Percentiles rank a stretch among this genome's conserved stretches.
Conservation (phyloP, 2,797 vertebrate species). For the Scarus forsteni region DNA sequence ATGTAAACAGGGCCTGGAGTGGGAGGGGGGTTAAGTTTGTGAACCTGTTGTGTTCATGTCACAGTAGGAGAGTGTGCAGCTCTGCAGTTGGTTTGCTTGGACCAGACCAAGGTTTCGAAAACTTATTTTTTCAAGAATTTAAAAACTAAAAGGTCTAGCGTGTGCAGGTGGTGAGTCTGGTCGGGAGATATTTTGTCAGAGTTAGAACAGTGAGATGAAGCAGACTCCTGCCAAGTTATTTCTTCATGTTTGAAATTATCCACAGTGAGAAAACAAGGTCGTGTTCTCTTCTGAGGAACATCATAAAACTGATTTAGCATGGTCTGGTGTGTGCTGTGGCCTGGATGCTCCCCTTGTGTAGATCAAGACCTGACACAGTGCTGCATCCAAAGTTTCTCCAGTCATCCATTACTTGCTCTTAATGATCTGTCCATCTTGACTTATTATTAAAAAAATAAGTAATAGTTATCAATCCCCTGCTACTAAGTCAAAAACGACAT, state of each 20-base stretch:
- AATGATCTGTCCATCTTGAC: too few relatives aligned
- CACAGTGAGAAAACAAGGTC: constrained; percentile 30
- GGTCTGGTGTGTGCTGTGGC: constrained; percentile 6
- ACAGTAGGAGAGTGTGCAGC: constrained; percentile 23
- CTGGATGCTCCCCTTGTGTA: background rate
- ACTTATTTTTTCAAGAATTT: background rate
- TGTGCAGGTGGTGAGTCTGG: constrained; percentile 38
- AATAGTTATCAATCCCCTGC: too few relatives aligned
- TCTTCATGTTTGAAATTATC: constrained; percentile 39
- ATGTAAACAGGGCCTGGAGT: constrained; percentile 74
- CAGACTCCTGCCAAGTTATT: constrained; percentile 34
- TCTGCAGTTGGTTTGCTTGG: constrained; percentile 25
- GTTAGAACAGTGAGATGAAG: constrained; percentile 44
- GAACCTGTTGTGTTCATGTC: constrained; percentile 73
- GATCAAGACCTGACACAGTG: background rate
- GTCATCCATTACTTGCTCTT: too few relatives aligned
- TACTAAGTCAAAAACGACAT: too few relatives aligned
- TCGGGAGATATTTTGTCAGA: constrained; percentile 61
- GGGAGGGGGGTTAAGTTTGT: constrained; percentile 31
- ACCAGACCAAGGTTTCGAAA: constrained; percentile 22
- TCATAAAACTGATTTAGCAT: constrained; percentile 1
- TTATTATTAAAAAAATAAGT: too few relatives aligned
- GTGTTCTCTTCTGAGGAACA: constrained; percentile 22
- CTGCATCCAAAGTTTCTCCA: background rate
- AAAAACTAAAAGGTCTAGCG: constrained; percentile 26